These are phyloP conservation scores for Venustaconcha ellipsiformis DNA, from an alignment of 1,140 invertebrate genomes.

Conservation along the genomic window DNA sequence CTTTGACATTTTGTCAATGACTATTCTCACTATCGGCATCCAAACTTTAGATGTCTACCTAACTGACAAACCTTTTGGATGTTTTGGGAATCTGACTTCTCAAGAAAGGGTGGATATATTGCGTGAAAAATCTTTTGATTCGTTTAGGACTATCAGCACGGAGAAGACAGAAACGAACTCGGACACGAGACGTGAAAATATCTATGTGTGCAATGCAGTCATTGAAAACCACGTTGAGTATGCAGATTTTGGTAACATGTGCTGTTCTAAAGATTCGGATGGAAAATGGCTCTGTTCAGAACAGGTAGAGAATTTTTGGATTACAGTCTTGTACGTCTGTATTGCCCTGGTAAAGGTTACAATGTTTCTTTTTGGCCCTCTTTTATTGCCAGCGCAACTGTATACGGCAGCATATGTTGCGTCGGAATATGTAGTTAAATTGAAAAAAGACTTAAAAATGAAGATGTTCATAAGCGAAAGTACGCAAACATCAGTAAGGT, in stretches of 20 bases:
- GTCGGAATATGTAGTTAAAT: slow-evolving; percentile 59
- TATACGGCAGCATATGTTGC: slow-evolving; percentile 59
- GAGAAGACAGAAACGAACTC: slow-evolving; percentile 18
- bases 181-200: slow-evolving; percentile 34
- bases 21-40: slow-evolving; percentile 61
- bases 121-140: slow-evolving; percentile 49
- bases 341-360: slow-evolving; percentile 57
- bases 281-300: slow-evolving; percentile 45
- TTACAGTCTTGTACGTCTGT: slow-evolving; percentile 59
- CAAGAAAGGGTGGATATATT: slow-evolving; percentile 44
- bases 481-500: slow-evolving; percentile 48
- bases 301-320: slow-evolving; percentile 58
- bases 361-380: slow-evolving; percentile 61
- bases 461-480: slow-evolving; percentile 54
- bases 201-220: slow-evolving; percentile 61
- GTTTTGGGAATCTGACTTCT: slow-evolving; percentile 48
- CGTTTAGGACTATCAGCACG: slow-evolving; percentile 24
- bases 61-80: slow-evolving; percentile 53
- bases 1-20: slow-evolving; percentile 64
- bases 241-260: slow-evolving; percentile 57
- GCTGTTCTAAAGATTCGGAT: slow-evolving; percentile 46
- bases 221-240: slow-evolving; percentile 44
- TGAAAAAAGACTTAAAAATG: slow-evolving; percentile 57
- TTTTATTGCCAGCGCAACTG: slow-evolving; percentile 56
- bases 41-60: slow-evolving; percentile 43